These are phyloP conservation scores for Eudasyphora cyanicolor DNA, from an alignment of 2,888 invertebrate genomes.

Conservation along the genomic window DNA sequence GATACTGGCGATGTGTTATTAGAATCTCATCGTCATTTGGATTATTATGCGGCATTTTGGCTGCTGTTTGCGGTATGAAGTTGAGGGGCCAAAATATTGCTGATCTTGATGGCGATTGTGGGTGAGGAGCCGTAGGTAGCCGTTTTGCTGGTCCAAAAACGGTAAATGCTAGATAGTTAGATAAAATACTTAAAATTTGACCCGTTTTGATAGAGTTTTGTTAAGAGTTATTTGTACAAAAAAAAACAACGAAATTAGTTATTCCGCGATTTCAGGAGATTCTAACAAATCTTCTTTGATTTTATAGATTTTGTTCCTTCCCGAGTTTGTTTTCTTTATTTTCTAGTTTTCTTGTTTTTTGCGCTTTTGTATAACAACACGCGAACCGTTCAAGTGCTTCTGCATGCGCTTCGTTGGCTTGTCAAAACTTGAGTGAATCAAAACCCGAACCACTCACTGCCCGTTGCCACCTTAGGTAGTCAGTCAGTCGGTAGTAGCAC, in stretches of 20 bases:
- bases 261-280: not conserved
- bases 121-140: not conserved
- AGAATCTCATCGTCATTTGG: slow-evolving; percentile 40
- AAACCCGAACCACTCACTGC: not conserved
- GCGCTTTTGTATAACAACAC: not conserved
- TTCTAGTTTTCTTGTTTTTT: not conserved
- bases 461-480: not conserved
- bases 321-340: not conserved
- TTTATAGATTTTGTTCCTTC: not conserved
- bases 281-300: not conserved
- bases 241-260: too few species aligned
- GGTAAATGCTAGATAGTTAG: slow-evolving; percentile 47
- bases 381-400: slow-evolving; percentile 36
- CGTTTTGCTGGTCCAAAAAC: slow-evolving; percentile 7
- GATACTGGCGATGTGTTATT: slow-evolving; percentile 48
- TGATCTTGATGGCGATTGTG: not conserved
- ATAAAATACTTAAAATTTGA: slow-evolving; percentile 50
- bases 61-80: not conserved
- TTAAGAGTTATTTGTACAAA: not conserved
- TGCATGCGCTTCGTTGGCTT: slow-evolving; percentile 62
- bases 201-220: slow-evolving; percentile 57
- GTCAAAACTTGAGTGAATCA: slow-evolving; percentile 60
- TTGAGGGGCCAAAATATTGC: not conserved
- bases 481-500: not conserved
- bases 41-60: slow-evolving; percentile 49